These are phyloP conservation scores for Propithecus deckenii DNA, from an alignment of 2,797 vertebrate species.

Conservation along the genomic window DNA sequence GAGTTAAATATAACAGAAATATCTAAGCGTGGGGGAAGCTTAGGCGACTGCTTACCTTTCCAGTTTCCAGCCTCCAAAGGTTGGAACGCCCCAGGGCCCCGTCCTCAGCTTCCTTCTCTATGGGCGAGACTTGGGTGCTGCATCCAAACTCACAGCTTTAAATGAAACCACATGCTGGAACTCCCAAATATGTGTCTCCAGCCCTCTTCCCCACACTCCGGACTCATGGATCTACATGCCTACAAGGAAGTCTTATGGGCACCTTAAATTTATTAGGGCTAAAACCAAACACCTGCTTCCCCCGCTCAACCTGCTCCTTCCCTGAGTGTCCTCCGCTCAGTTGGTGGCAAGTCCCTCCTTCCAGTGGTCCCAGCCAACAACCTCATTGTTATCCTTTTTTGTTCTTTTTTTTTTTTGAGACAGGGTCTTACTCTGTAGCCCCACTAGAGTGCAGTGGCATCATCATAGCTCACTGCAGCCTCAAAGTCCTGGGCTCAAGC, in stretches of 20 bases:
- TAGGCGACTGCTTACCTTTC: not conserved
- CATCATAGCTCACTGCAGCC: not conserved
- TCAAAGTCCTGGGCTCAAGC: too few species aligned
- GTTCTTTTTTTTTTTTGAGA: not conserved
- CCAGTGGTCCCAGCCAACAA: not conserved
- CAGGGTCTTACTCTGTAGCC: too few species aligned
- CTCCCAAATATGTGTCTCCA: not conserved
- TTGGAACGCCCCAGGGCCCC: not conserved
- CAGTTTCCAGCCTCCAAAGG: not conserved
- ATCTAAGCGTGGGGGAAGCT: not conserved
- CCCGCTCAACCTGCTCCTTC: not conserved
- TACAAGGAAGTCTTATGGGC: accelerated
- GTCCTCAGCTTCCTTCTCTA: not conserved
- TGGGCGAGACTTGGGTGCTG: not conserved
- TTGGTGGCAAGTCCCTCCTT: not conserved
- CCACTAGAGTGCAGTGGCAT: too few species aligned
- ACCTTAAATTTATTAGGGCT: not conserved
- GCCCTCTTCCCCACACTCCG: not conserved
- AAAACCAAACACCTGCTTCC: not conserved
- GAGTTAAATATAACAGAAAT: not conserved
- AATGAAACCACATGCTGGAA: not conserved
- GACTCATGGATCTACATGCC: not conserved
- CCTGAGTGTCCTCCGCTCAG: not conserved
- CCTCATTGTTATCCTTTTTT: not conserved
- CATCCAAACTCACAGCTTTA: not conserved